These are phyloP conservation scores for Ciona savignyi DNA, from an alignment of 23 tunicate species.

Conservation along the genomic window DNA sequence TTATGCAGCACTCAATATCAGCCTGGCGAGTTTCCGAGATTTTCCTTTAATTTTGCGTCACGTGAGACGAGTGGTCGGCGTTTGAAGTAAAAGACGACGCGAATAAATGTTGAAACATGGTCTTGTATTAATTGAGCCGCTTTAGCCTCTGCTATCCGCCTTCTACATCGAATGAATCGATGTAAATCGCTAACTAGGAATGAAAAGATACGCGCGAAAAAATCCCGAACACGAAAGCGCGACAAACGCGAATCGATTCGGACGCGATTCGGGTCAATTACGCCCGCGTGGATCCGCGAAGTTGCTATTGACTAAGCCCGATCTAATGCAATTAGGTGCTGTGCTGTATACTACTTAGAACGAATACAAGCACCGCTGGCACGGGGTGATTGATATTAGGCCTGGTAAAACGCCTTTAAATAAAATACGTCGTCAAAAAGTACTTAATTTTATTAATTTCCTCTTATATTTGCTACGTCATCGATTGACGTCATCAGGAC, in stretches of 20 bases:
- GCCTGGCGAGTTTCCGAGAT: too few species aligned
- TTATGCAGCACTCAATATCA: too few species aligned
- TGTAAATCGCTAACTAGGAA: not conserved
- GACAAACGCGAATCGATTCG: constrained; percentile 1
- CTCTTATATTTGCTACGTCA: not conserved
- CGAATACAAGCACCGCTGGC: not conserved
- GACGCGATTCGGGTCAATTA: not conserved
- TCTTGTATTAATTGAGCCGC: not conserved
- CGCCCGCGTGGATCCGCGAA: not conserved
- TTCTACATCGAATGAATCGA: not conserved
- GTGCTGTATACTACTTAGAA: not conserved
- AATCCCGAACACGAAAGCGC: constrained; percentile 1
- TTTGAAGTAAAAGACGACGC: not conserved
- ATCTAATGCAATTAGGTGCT: not conserved
- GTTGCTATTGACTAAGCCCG: not conserved
- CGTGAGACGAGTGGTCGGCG: too few species aligned
- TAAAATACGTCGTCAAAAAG: not conserved
- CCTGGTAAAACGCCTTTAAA: not conserved
- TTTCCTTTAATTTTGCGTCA: too few species aligned
- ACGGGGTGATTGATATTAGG: not conserved
- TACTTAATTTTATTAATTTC: not conserved
- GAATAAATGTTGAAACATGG: not conserved
- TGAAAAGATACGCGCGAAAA: not conserved
- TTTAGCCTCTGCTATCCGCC: not conserved
- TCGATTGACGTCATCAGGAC: not conserved